Conservation (phyloP, 92 coral and sea anemone genomes). For the Palythoa caribaeorum region DNA sequence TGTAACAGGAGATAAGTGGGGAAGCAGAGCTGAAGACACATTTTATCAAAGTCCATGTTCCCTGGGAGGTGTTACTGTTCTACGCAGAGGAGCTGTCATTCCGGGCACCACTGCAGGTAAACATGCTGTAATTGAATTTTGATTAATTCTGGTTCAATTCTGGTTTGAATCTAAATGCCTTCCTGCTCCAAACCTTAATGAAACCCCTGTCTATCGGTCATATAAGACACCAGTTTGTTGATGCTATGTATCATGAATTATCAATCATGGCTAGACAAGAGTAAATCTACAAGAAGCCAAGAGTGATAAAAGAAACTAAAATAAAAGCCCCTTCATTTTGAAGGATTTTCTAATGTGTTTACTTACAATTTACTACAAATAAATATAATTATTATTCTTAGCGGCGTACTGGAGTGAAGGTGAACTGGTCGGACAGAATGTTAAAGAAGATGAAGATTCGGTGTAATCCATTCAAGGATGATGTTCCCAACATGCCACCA, state of each 20-base stretch:
- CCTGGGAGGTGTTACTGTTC: conserved; percentile 65
- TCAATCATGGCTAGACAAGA: too few species aligned
- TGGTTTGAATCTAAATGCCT: too few species aligned
- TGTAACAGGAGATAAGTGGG: conserved; percentile 55
- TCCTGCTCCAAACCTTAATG: too few species aligned
- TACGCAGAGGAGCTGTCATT: conserved; percentile 69
- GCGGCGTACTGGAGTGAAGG: conserved; percentile 74
- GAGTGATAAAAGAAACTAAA: too few species aligned
- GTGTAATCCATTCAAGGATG: conserved; percentile 84
- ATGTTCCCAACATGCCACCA: conserved; percentile 89
- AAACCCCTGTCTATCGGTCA: too few species aligned
- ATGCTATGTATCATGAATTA: too few species aligned
- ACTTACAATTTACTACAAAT: too few species aligned
- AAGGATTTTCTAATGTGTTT: too few species aligned
- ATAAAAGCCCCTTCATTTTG: too few species aligned
- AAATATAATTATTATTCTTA: neutral
- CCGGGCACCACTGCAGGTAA: conserved; percentile 68
- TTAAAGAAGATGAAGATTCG: conserved; percentile 80
- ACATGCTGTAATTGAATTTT: neutral
- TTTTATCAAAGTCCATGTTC: conserved; percentile 64
- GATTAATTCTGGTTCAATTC: too few species aligned
- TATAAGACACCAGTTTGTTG: neutral
- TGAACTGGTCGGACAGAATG: conserved; percentile 95
- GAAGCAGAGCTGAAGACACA: conserved; percentile 60
- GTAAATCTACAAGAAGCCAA: too few species aligned